Base-by-base conservation (phyloP, 1,140 invertebrate species). In the Penaeus chinensis region DNA sequence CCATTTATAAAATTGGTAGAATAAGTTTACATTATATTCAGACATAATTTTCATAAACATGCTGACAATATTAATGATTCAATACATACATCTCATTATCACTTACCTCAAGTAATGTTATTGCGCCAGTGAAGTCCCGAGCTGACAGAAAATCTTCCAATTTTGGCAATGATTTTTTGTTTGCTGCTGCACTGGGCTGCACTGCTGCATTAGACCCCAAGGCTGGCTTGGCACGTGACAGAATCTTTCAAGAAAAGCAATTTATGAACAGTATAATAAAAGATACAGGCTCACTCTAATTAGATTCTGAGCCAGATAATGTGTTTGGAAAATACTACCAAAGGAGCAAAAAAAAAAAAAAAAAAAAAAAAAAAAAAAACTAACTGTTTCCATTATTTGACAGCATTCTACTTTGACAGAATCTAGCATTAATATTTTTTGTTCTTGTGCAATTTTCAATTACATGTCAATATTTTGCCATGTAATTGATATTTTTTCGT, bases 91-190 rank as follows among this genome's bases (percentile, higher is more conserved):
- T 60, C 2, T 76, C 22, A 87, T 42, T 77, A 65, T 24, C 2
- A 85, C 19, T 84, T 69, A 97, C 98, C 94, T 99, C 98, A 20
- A 99, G 92, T 83, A 99, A 93, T 2, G 98, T 98, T 42, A 99
- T 94, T 2, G 97, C 98, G 19, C 98, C 98, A 13, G 96, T 96
- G 91, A 99, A 99, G 93, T 99, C 98, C 42, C 98, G 93, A 89
- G 95, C 95, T 42, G 95, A 92, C 0, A 99, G 92, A 91, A 98
- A 99, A 90, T 99, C 97, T 91, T 99, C 96, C n/a, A 99, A 93
- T 88, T 96, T 95, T 5, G 96, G 96, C 32, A 96, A 93, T 27
- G 92, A 69, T 66, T 91, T 91, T 78, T 91, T 91, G 42, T 86
- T 86, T 11, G 22, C 54, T 5, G 69, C 79, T 11, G 84, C n/a